Base-by-base conservation (phyloP, 2,113 vertebrate genomes). In the Deroptyus accipitrinus region DNA sequence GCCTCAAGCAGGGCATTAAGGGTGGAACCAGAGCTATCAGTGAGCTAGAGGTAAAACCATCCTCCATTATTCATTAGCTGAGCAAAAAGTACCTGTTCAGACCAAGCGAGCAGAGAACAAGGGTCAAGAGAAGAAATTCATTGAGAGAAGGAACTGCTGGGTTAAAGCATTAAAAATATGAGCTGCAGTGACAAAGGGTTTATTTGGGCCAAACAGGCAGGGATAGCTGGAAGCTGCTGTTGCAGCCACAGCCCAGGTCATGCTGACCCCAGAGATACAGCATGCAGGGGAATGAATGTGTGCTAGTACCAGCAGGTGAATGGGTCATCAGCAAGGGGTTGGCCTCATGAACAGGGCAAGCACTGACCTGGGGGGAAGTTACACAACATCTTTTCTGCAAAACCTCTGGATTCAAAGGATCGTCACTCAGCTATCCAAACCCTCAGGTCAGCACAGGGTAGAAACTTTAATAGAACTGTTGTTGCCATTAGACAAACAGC, bases 251-350 rank as follows among this genome's bases (percentile, higher is more conserved):
- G 63, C 16, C 52, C 49, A 37, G 75, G 76, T 64, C 15, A 1
- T 3, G 37, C 48, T 76, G 83, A 78, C 51, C 62, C 24, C 66
- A 16, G 64, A 13, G 62, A 49, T 1, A 23, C 2, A 28, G 44
- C 55, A 24, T 1, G 3, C 61, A 75, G 44, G 15, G 28, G 30
- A 70, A 12, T 1, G 10, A 1, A 2, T 0, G 1, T 59, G 33
- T 7, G 22, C 57, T 17, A 46, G 11, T 66, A 79, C 67, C 62
- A 63, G 6, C 49, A 39, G 55, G 49, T 5, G 22, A 49, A 33
- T 2, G 7, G 44, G 33, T 62, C 44, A 76, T 37, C 51, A 80
- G n/a, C 18, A 25, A 67, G 42, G 48, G 30, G 19, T 42, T 68
- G 78, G 57, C 68, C 62, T 31, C 0, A 0, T 6, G 42, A 81